phyloP scores from a whole-genome alignment of 2,113 vertebrate genomes.

The Xiphias gladius region DNA sequence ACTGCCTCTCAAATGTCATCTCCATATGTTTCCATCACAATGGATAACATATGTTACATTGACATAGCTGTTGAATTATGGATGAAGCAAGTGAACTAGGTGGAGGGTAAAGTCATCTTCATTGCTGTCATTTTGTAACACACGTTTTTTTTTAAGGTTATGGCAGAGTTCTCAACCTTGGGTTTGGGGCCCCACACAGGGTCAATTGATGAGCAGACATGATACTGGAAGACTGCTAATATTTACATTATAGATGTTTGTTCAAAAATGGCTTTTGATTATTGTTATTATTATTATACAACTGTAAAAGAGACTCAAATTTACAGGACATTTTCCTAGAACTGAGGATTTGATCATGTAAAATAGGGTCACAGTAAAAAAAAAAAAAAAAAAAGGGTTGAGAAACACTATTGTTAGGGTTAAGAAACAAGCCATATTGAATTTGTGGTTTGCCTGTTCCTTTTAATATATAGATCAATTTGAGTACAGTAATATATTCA shows the following conservation, averaged over 20 bases:
- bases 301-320: background rate
- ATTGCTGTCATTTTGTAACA: background rate
- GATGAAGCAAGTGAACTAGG: background rate
- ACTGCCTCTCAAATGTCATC: constrained; percentile 64
- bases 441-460: no score
- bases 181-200: no score
- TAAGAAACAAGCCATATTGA: no score
- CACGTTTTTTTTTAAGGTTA: no score
- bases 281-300: no score
- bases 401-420: no score
- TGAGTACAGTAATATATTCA: background rate
- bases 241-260: background rate
- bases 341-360: no score
- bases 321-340: no score
- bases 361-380: no score
- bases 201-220: no score
- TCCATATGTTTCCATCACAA: constrained; percentile 74
- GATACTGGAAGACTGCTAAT: background rate
- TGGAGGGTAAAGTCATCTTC: no score
- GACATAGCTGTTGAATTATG: constrained; percentile 7
- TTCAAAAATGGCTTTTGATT: background rate
- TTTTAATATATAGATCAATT: background rate
- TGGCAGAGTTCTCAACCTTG: background rate
- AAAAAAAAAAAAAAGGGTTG: no score
- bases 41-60: constrained; percentile 52